Evolutionary conservation across 2,888 invertebrate genomes (phyloP).

Genomic region (Dolichomitus sp.): DNA sequence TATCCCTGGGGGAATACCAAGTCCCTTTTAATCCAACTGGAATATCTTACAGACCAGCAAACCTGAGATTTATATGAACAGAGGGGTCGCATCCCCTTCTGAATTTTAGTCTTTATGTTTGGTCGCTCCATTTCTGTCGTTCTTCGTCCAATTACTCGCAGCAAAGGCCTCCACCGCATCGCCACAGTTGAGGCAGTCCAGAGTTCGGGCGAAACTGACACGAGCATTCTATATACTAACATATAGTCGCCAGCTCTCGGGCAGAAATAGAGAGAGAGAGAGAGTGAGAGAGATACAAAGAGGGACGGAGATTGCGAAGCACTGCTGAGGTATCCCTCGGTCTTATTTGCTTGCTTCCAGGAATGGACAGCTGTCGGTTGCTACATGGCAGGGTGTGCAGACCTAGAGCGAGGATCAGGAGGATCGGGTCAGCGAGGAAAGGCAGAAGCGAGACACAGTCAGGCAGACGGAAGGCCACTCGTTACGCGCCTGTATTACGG

Average conservation of each 20-base stretch:
- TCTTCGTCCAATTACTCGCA: slow-evolving; percentile 25
- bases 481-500: background rate
- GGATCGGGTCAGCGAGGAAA: slow-evolving; percentile 22
- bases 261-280: no score
- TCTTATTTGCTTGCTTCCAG: slow-evolving; percentile 35
- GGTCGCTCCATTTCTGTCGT: background rate
- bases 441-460: slow-evolving; percentile 3
- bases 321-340: no score
- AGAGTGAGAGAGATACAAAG: slow-evolving; percentile 7
- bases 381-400: background rate
- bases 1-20: slow-evolving; percentile 6
- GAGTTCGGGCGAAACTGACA: slow-evolving; percentile 31
- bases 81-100: slow-evolving; percentile 8
- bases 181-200: background rate
- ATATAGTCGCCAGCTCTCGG: background rate
- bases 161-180: slow-evolving; percentile 11
- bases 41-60: background rate
- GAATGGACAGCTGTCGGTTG: slow-evolving; percentile 49
- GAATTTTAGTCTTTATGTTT: background rate
- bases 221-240: background rate
- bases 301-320: no score
- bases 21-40: slow-evolving; percentile 3
- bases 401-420: background rate
- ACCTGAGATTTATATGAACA: slow-evolving; percentile 5
- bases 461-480: slow-evolving; percentile 9